Conservation (phyloP, 2,888 invertebrate genomes). For the Biston betularia region DNA sequence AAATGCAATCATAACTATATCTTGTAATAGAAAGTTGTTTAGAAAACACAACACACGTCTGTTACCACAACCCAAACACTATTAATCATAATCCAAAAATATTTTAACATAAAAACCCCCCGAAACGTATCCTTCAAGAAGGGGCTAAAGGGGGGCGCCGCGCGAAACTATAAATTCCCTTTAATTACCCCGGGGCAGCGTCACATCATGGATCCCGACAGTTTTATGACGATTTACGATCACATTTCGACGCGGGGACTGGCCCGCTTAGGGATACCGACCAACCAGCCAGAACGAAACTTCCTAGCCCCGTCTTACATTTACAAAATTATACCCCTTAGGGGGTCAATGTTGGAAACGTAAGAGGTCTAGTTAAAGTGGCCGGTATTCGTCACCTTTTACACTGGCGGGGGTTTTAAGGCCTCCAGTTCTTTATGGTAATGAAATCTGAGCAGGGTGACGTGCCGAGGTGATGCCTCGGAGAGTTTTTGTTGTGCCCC, state of each 20-base stretch:
- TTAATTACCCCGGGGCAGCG: constrained; percentile 88
- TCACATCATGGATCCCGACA: constrained; percentile 91
- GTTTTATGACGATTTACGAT: constrained; percentile 89
- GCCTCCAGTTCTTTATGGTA: constrained; percentile 86
- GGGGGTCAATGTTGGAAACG: constrained; percentile 46
- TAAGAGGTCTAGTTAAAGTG: constrained; percentile 54
- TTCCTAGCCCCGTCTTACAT: constrained; percentile 53
- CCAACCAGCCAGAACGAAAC: constrained; percentile 58
- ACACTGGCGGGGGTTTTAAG: constrained; percentile 85
- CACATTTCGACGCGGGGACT: constrained; percentile 86
- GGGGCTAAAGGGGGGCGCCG: constrained; percentile 49
- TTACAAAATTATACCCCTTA: constrained; percentile 32
- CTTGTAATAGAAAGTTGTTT: not conserved
- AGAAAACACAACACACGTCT: constrained; percentile 21
- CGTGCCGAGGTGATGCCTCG: constrained; percentile 83
- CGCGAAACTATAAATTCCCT: constrained; percentile 86
- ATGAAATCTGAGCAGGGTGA: constrained; percentile 87
- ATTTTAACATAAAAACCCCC: constrained; percentile 48
- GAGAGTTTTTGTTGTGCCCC: constrained; percentile 84
- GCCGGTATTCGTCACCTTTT: constrained; percentile 83
- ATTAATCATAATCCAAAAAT: constrained; percentile 48
- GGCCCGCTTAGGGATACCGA: constrained; percentile 73
- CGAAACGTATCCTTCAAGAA: constrained; percentile 48
- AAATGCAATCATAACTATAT: no score
- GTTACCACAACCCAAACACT: constrained; percentile 41